Evolutionary conservation across 1,140 invertebrate genomes (phyloP).

Genomic region (Drosophila bocqueti): DNA sequence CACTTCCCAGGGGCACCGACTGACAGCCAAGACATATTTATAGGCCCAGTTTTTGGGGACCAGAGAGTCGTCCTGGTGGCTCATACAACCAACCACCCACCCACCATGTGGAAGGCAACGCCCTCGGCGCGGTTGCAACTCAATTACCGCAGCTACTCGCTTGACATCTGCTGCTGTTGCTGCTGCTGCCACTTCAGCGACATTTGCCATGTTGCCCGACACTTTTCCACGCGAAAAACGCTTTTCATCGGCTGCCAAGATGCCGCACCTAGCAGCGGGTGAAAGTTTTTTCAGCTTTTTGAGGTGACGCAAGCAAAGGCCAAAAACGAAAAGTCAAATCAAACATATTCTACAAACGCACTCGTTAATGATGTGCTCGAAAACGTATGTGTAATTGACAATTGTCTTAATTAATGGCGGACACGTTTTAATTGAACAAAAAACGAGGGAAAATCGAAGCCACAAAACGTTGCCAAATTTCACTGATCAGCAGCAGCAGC

Average conservation of each 20-base stretch:
- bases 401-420: conserved; percentile 43
- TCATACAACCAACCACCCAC: conserved; percentile 4
- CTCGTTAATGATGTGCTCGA: conserved; percentile 24
- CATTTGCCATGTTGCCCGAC: conserved; percentile 29
- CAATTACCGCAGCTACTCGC: conserved; percentile 44
- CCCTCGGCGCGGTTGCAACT: conserved; percentile 44
- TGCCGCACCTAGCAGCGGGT: conserved; percentile 43
- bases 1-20: conserved; percentile 33
- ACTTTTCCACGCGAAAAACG: conserved; percentile 35
- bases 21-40: conserved; percentile 48
- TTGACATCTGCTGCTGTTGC: conserved; percentile 29
- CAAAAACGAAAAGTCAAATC: conserved; percentile 6
- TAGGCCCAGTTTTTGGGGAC: conserved; percentile 37
- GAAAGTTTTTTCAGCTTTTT: conserved; percentile 35
- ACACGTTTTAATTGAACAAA: conserved; percentile 16
- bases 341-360: conserved; percentile 48
- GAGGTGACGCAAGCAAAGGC: conserved; percentile 31
- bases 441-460: conserved; percentile 19
- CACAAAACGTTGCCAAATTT: conserved; percentile 23
- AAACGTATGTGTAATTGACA: conserved; percentile 19
- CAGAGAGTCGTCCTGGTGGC: conserved; percentile 19
- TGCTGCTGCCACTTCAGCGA: conserved; percentile 4
- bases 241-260: conserved; percentile 37
- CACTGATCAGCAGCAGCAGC: conserved; percentile 17
- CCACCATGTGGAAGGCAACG: conserved; percentile 27